Evolutionary conservation across 2,797 vertebrate genomes (phyloP).

Genomic region (Epinephelus awoara): DNA sequence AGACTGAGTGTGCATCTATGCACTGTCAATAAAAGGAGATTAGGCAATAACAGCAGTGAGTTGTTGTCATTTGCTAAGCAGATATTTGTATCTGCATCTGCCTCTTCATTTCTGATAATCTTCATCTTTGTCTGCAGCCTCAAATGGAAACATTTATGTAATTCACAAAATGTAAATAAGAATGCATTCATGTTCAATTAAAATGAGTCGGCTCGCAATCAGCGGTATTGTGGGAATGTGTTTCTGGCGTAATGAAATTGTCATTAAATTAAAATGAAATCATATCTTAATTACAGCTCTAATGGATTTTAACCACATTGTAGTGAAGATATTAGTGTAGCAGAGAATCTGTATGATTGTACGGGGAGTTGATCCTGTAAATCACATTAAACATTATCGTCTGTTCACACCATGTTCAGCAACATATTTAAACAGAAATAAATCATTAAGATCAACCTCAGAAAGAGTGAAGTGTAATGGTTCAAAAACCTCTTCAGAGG

Average conservation of each 20-base stretch:
- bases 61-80: constrained; percentile 5
- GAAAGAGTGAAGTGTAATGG: neutral
- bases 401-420: neutral
- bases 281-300: constrained; percentile 47
- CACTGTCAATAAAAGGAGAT: neutral
- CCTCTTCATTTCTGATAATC: constrained; percentile 10
- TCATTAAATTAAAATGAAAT: constrained; percentile 45
- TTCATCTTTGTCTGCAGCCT: constrained; percentile 20
- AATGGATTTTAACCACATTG: constrained; percentile 49
- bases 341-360: constrained; percentile 25
- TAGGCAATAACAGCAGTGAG: neutral
- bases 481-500: neutral
- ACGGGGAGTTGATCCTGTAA: constrained; percentile 33
- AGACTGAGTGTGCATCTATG: neutral
- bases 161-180: constrained; percentile 35
- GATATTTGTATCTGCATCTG: constrained; percentile 20
- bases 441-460: neutral
- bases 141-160: constrained; percentile 20
- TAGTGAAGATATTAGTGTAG: constrained; percentile 23
- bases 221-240: constrained; percentile 35
- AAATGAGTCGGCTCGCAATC: constrained; percentile 25
- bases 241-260: constrained; percentile 37
- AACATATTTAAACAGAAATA: neutral
- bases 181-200: constrained; percentile 37
- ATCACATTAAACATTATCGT: constrained; percentile 21